Base-by-base conservation (phyloP, 2,113 vertebrate species). In the Chloropsis hardwickii region DNA sequence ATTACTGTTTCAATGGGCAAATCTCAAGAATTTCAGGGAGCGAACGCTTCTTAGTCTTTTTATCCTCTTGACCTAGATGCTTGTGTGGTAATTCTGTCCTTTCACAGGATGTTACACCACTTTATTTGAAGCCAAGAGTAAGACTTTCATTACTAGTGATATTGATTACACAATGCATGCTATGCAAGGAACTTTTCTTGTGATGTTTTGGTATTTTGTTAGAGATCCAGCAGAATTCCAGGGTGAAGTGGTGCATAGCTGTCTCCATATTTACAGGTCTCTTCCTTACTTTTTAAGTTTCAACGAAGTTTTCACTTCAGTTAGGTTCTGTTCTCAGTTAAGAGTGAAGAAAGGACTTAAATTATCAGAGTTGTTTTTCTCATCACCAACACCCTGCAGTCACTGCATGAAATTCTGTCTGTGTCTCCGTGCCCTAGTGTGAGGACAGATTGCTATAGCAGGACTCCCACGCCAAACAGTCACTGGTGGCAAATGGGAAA, bases 301-400 rank as follows among this genome's bases (percentile, higher is more conserved):
- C 60, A 77, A 8, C 19, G 14, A 29, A 67, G 8, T 37, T 91
- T 87, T 91, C 2, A 4, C 42, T 90, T 73, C 11, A 19, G 10
- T 83, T 92, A 51, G 29, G 12, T 74, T 79, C 28, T 6, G 1
- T 44, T 83, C 53, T 89, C 39, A 70, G 81, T 82, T 73, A 71
- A 92, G 53, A 79, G 51, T 71, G 62, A 92, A 62, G 81, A 81
- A 91, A 76, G 40, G 40, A 53, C n/a, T 89, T 74, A n/a, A 0
- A 33, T 76, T 82, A 92, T 71, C 64, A 20, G 29, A 62, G 48
- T 90, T 94, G 81, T 72, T 97, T 90, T 96, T 96, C 94, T 94
- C 92, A 80, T 96, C 70, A 94, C 58, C 74, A 67, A 47, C 86
- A 94, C 74, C 37, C 90, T 84, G 37, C 3, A 7, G 65, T 71